These are phyloP conservation scores for Serrognathus titanus DNA, from an alignment of 2,888 invertebrate species.

Conservation along the genomic window DNA sequence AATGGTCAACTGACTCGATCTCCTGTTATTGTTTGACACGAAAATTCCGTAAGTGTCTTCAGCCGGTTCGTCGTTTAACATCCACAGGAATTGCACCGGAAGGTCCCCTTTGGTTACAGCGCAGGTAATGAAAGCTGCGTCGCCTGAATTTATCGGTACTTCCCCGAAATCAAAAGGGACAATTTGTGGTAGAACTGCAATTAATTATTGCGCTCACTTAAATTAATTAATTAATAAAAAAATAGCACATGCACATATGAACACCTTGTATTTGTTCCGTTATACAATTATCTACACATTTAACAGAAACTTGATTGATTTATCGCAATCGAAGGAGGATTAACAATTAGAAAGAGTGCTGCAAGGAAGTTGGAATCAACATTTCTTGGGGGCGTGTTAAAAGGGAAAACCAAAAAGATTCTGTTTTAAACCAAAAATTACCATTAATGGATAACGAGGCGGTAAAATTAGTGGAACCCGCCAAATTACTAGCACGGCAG, in stretches of 20 bases:
- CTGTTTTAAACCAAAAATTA: conserved; percentile 9
- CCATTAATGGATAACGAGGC: conserved; percentile 29
- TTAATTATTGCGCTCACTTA: background rate
- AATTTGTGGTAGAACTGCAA: conserved; percentile 43
- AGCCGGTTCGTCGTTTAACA: conserved; percentile 30
- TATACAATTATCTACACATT: no score
- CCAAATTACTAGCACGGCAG: conserved; percentile 65
- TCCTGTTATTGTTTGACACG: conserved; percentile 48
- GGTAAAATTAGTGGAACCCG: conserved; percentile 57
- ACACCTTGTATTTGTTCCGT: no score
- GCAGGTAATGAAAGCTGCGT: conserved; percentile 65
- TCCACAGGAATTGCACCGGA: conserved; percentile 71
- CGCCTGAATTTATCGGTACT: conserved; percentile 66
- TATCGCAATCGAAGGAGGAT: no score
- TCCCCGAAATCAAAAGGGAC: conserved; percentile 48
- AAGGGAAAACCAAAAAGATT: background rate
- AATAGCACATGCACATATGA: no score
- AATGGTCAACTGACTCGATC: conserved; percentile 65
- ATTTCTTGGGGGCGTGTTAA: background rate
- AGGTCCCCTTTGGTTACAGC: conserved; percentile 71
- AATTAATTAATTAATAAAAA: no score
- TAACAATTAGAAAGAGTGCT: no score
- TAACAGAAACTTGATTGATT: no score
- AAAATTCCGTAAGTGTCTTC: conserved; percentile 40
- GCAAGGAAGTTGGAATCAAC: background rate